These are phyloP conservation scores for Sebastes oblongus DNA, from an alignment of 2,797 vertebrate species.

Conservation along the genomic window DNA sequence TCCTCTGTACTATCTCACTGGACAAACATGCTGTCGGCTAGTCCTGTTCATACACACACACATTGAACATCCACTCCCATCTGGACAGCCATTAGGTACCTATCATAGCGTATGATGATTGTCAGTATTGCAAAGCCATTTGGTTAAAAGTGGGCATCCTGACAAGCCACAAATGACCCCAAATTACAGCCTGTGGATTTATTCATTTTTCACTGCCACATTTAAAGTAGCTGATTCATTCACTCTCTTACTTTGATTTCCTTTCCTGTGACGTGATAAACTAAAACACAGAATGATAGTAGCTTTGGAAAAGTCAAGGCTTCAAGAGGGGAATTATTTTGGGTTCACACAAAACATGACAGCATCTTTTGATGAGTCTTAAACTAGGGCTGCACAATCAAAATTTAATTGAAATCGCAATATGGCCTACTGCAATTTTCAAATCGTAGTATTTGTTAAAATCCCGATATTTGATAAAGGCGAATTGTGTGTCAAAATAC, in stretches of 20 bases:
- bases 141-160: slow-evolving; percentile 35
- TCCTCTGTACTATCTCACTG: slow-evolving; percentile 70
- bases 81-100: slow-evolving; percentile 59
- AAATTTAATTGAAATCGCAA: too few species aligned
- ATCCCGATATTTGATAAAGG: too few species aligned
- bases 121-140: slow-evolving; percentile 60
- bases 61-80: slow-evolving; percentile 36
- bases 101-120: slow-evolving; percentile 54
- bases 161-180: slow-evolving; percentile 43
- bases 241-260: not conserved
- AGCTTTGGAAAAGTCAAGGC: too few species aligned
- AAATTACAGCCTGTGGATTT: slow-evolving; percentile 26
- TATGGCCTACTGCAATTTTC: too few species aligned
- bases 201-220: slow-evolving; percentile 12
- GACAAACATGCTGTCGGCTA: slow-evolving; percentile 69
- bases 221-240: slow-evolving; percentile 7
- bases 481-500: too few species aligned
- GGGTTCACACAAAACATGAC: too few species aligned
- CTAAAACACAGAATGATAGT: too few species aligned
- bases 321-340: too few species aligned
- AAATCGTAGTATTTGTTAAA: too few species aligned
- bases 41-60: slow-evolving; percentile 1
- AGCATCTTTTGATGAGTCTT: too few species aligned
- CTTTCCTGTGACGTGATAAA: not conserved
- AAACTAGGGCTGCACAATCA: too few species aligned